A percentile compares a stretch with the other conserved stretches of the same genome.
Evolutionary conservation across 2,888 invertebrate species (phyloP).

Genomic region (Epistrophella euchroma): DNA sequence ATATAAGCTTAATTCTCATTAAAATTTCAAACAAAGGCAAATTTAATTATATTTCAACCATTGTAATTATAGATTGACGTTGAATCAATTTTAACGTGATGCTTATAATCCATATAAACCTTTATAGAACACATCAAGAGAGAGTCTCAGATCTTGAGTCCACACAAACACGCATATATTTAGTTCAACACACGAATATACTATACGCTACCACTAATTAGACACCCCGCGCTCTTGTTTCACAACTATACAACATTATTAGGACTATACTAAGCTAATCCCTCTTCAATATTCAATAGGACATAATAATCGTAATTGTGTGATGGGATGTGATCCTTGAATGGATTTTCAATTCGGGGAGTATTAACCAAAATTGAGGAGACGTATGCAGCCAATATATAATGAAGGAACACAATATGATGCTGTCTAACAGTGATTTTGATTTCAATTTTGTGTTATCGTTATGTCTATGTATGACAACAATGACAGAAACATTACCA

Average conservation of each 20-base stretch:
- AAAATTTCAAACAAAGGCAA: conserved; percentile 32
- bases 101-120: conserved; percentile 37
- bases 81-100: conserved; percentile 36
- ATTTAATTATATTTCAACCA: conserved; percentile 27
- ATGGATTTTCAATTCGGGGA: conserved; percentile 42
- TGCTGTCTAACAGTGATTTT: conserved; percentile 42
- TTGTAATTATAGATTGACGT: conserved; percentile 29
- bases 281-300: conserved; percentile 61
- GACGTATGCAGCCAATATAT: neutral
- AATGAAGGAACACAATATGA: conserved; percentile 12
- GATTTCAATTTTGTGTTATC: conserved; percentile 34
- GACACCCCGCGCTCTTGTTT: conserved; percentile 18
- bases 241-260: neutral
- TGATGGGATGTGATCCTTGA: conserved; percentile 65
- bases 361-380: conserved; percentile 34
- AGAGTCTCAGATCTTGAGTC: neutral
- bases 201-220: conserved; percentile 50
- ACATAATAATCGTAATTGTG: conserved; percentile 54
- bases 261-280: conserved; percentile 38
- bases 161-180: conserved; percentile 34
- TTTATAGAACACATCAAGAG: conserved; percentile 20
- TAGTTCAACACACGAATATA: conserved; percentile 40
- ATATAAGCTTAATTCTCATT: conserved; percentile 26
- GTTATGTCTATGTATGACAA: neutral
- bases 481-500: conserved; percentile 9